Evolutionary conservation across 2,797 vertebrate genomes (phyloP).

Genomic region (Tympanoctomys barrerae): DNA sequence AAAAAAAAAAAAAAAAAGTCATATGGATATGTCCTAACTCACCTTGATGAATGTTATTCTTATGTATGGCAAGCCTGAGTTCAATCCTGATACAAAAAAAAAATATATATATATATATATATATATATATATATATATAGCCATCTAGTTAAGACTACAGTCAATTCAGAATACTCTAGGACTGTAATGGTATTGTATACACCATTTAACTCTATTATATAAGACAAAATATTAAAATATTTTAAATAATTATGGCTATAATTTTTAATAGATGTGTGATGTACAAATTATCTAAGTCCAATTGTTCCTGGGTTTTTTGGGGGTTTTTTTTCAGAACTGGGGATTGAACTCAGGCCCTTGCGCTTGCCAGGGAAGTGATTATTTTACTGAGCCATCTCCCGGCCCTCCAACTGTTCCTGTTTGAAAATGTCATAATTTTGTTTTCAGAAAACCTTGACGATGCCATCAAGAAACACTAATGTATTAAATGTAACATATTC

Average conservation of each 20-base stretch:
- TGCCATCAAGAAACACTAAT: too few species aligned
- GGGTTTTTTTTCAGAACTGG: too few species aligned
- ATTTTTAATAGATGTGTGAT: not conserved
- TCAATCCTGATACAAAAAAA: not conserved
- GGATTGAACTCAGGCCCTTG: too few species aligned
- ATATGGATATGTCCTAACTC: not conserved
- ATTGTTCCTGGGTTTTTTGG: too few species aligned
- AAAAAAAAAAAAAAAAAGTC: too few species aligned
- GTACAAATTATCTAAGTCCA: not conserved
- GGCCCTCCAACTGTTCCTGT: not conserved
- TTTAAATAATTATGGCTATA: not conserved
- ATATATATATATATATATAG: not conserved
- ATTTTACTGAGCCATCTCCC: too few species aligned
- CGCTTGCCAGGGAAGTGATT: too few species aligned
- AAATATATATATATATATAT: not conserved
- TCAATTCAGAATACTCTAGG: not conserved
- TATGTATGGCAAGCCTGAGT: not conserved
- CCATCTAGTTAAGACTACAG: not conserved
- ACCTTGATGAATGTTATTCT: not conserved
- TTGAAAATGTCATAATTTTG: not conserved
- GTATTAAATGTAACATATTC: not conserved
- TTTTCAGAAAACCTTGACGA: not conserved
- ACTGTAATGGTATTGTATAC: not conserved
- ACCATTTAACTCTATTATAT: not conserved
- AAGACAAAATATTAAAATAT: not conserved